Conservation (phyloP, 1,140 invertebrate genomes). For the Uloborus diversus region DNA sequence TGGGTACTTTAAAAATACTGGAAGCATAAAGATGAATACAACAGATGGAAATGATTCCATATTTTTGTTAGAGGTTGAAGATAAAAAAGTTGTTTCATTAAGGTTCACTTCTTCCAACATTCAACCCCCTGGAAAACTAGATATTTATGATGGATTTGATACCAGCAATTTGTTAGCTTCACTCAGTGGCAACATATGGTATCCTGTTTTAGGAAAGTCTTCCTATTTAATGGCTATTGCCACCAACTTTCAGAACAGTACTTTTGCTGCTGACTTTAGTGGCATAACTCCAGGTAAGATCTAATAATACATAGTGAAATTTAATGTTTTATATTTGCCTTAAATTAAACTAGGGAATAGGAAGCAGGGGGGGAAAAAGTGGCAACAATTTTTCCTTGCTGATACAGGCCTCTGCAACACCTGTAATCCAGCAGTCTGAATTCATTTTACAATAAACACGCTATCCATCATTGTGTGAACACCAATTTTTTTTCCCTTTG, state of each 20-base stretch:
- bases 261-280: slow-evolving; percentile 19
- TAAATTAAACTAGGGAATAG: too few relatives aligned
- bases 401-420: too few relatives aligned
- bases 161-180: slow-evolving; percentile 5
- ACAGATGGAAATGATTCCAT: slow-evolving; percentile 1
- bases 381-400: too few relatives aligned
- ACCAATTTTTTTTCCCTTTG: too few relatives aligned
- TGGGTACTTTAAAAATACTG: slow-evolving; percentile 14
- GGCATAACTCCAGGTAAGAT: slow-evolving; percentile 18
- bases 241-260: not conserved
- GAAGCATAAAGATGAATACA: not conserved
- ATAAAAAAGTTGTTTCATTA: slow-evolving; percentile 11
- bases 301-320: too few relatives aligned
- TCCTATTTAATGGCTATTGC: slow-evolving; percentile 37
- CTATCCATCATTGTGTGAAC: too few relatives aligned
- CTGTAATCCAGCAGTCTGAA: too few relatives aligned
- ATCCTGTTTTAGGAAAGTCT: slow-evolving; percentile 24
- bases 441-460: too few relatives aligned
- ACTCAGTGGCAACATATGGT: slow-evolving; percentile 25
- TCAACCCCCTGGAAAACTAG: not conserved
- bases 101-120: not conserved
- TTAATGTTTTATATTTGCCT: too few relatives aligned
- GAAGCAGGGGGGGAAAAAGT: too few relatives aligned
- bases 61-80: slow-evolving; percentile 23
- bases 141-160: slow-evolving; percentile 44